Evolutionary conservation across 2,888 invertebrate genomes (phyloP), one percentile per base, ranked within the genome.

Genomic region (Cosmia trapezina): DNA sequence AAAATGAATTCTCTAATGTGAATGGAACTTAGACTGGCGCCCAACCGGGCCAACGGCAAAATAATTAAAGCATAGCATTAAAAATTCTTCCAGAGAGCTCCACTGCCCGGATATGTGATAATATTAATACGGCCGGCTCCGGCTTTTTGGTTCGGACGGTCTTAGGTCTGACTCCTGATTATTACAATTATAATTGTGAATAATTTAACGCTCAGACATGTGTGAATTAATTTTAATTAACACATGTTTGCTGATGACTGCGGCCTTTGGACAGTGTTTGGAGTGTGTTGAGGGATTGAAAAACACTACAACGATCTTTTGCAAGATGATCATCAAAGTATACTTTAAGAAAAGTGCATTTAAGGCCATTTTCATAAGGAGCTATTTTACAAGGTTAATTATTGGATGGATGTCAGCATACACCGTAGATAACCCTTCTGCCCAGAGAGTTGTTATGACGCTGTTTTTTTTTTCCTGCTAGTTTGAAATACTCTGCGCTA

Each of bases 61-160:
- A 96, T 96, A 96, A 96, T 96, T 96, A 95, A 96, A 95, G 94
- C 94, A 92, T 91, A 90, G 90, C 96, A 96, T 96, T 96, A 95
- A 96, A 96, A 96, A 96, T 96, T 96, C 96, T 93, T 95, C 94
- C 93, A 92, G 92, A 89, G 93, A 92, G 93, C 93, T 91, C 90
- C 89, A 92, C 69, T 89, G 91, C 86, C 93, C 96, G 96, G 95
- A 95, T 95, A 95, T 93, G 93, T 95, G 96, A 95, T 96, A 95
- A 95, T 96, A 96, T 96, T 96, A 96, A 96, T 96, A 94, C 91
- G 91, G 85, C 86, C 77, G 53, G 81, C 81, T 70, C 84, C 80
- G 79, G 84, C 84, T 85, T 85, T 85, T 83, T 76, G 85, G 90
- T 86, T 83, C 85, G 89, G 90, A 86, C 87, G 90, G 90, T 87